A percentile compares a stretch with the other conserved stretches of the same genome.
phyloP scores from a whole-genome alignment of 35 echinoderm and acorn worm species.

The Heliocidaris tuberculata region DNA sequence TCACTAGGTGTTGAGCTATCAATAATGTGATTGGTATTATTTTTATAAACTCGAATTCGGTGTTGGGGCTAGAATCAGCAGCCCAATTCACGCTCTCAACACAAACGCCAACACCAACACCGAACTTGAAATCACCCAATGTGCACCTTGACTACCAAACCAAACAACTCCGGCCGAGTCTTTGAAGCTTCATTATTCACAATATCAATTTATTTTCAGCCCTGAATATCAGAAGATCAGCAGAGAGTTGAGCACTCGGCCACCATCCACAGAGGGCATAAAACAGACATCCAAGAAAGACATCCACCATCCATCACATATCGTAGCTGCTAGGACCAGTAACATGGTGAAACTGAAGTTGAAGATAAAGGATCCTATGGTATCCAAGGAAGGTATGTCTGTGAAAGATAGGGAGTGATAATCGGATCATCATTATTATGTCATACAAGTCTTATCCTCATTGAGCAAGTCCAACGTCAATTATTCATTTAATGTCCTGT shows the following conservation, averaged over 20 bases:
- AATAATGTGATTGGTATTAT: too few relatives aligned
- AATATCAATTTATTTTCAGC: constrained; percentile 28
- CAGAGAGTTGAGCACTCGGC: constrained; percentile 64
- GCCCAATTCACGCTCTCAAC: too few relatives aligned
- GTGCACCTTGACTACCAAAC: too few relatives aligned
- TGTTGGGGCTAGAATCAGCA: too few relatives aligned
- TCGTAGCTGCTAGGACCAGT: constrained; percentile 72
- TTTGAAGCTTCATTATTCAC: not conserved
- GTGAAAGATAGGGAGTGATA: not conserved
- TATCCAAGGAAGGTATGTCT: constrained; percentile 82
- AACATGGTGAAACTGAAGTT: constrained; percentile 91
- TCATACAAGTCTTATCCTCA: too few relatives aligned
- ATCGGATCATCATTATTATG: not conserved
- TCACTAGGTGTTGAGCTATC: too few relatives aligned
- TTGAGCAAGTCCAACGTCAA: too few relatives aligned
- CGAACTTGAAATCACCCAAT: too few relatives aligned
- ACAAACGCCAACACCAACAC: too few relatives aligned
- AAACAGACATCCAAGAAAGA: constrained; percentile 52
- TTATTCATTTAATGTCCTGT: too few relatives aligned
- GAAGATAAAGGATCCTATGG: constrained; percentile 79
- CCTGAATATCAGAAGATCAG: constrained; percentile 89
- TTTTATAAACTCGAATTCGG: too few relatives aligned
- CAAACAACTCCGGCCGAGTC: too few relatives aligned
- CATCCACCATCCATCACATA: constrained; percentile 80
- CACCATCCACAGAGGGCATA: not conserved